phyloP scores from a whole-genome alignment of 30 jellyfish, hydroid and myxozoan species.

The Mastigias papua region DNA sequence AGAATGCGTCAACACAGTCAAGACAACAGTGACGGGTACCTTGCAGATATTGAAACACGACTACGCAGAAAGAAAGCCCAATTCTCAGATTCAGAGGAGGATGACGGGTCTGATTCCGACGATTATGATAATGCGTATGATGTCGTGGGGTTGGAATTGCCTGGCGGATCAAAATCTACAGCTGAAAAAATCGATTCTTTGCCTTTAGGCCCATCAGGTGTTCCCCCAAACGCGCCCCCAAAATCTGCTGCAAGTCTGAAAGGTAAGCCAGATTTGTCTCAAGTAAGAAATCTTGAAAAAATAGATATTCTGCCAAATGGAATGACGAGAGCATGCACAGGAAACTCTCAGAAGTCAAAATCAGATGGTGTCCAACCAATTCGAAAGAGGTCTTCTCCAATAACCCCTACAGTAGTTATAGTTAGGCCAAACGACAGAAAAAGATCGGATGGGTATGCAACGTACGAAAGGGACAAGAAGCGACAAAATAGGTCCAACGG shows the following conservation, averaged over 20 bases:
- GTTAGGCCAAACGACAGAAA: slow-evolving; percentile 26
- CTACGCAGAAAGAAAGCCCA: slow-evolving; percentile 41
- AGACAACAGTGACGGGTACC: slow-evolving; percentile 15
- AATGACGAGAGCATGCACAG: slow-evolving; percentile 34
- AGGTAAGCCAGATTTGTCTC: slow-evolving; percentile 50
- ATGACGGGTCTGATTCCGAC: slow-evolving; percentile 30
- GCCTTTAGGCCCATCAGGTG: slow-evolving; percentile 78
- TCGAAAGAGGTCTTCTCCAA: slow-evolving; percentile 42
- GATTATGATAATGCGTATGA: slow-evolving; percentile 50
- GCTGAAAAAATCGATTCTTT: slow-evolving; percentile 53
- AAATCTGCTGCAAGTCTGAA: slow-evolving; percentile 60
- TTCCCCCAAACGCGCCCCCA: slow-evolving; percentile 75
- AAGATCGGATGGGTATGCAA: slow-evolving; percentile 44
- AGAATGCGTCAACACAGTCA: background rate
- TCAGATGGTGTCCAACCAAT: slow-evolving; percentile 30
- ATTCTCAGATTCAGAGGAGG: slow-evolving; percentile 61
- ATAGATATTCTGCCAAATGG: slow-evolving; percentile 51
- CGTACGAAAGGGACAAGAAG: slow-evolving; percentile 41
- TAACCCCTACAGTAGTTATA: slow-evolving; percentile 32
- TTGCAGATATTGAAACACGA: slow-evolving; percentile 28
- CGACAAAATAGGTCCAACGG: slow-evolving; percentile 3
- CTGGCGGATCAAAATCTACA: slow-evolving; percentile 51
- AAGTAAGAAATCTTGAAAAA: slow-evolving; percentile 30
- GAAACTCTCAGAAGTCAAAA: slow-evolving; percentile 19
- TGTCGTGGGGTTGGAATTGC: slow-evolving; percentile 40